Evolutionary conservation across 2,888 invertebrate genomes (phyloP).

Genomic region (Gymnocheta viridis): DNA sequence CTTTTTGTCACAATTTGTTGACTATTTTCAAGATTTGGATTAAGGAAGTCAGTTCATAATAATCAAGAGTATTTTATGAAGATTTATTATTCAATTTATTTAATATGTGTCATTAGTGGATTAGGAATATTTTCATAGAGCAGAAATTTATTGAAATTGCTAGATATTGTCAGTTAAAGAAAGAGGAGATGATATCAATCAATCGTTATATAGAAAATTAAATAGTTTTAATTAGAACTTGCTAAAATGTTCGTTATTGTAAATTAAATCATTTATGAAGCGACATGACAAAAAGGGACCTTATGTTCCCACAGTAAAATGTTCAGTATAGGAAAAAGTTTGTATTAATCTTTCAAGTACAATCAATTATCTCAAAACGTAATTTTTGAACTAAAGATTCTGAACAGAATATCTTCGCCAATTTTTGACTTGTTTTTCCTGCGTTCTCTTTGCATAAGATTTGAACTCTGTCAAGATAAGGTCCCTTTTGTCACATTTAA

Average conservation of each 20-base stretch:
- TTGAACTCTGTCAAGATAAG: too few relatives aligned
- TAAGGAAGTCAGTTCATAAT: conserved; percentile 56
- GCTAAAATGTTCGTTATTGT: neutral
- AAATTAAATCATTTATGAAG: too few relatives aligned
- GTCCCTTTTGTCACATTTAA: too few relatives aligned
- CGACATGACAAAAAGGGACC: too few relatives aligned
- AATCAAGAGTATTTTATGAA: conserved; percentile 57
- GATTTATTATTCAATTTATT: conserved; percentile 60
- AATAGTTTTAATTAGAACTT: neutral
- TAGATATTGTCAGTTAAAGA: neutral
- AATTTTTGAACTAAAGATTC: too few relatives aligned
- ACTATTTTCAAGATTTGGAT: conserved; percentile 26
- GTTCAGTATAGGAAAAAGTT: too few relatives aligned
- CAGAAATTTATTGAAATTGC: neutral
- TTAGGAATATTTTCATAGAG: conserved; percentile 2
- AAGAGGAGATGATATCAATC: neutral
- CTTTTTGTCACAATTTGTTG: conserved; percentile 20
- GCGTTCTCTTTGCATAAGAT: too few relatives aligned
- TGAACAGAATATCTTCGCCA: too few relatives aligned
- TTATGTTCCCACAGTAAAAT: too few relatives aligned
- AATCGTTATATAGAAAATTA: neutral
- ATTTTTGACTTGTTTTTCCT: too few relatives aligned
- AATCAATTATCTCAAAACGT: too few relatives aligned
- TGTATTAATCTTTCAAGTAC: too few relatives aligned
- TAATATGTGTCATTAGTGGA: conserved; percentile 53